Base-by-base conservation (phyloP, 2,797 vertebrate genomes). In the Sebastes steindachneri region DNA sequence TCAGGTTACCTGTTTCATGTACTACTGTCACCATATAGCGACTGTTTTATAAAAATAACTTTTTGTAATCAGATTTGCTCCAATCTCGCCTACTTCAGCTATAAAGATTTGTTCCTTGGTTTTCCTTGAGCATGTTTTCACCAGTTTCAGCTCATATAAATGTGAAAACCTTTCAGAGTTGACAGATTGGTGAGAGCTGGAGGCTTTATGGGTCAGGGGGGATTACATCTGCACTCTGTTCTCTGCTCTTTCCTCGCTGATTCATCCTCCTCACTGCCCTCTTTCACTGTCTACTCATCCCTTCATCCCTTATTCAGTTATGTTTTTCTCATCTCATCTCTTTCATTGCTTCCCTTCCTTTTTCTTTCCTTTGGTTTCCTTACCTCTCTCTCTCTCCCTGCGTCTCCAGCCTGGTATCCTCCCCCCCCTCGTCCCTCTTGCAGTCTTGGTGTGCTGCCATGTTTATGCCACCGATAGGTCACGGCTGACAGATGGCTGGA, bases 401-500 rank as follows among this genome's bases (percentile, higher is more conserved):
- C 55, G 33, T 70, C 41, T 60, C 51, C 7, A 7, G n/a, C 75
- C 25, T 68, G 28, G 1, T 41, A 26, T 10, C 54, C 35, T 8
- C 54, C 35, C 29, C n/a, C 25, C 21, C 7, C 33, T 60, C 28
- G 63, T 72, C 57, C 58, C 54, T 53, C 17, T 59, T 14, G 51
- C 45, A 57, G 69, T 79, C 71, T 68, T 86, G 91, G 87, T 82
- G 0, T 21, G 79, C 66, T 77, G 88, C 90, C 87, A 80, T 8
- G 21, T 74, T 70, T 23, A 31, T 75, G 84, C 78, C 86, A 77
- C 54, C 55, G 14, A 71, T 68, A 83, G 87, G 88, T 91, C 88
- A 82, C 7, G 31, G 83, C 80, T 89, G 91, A 91, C 86, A 86
- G 88, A 94, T 90, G 88, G 85, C 73, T 68, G 48, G 71, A 75